Evolutionary conservation across 1,140 invertebrate genomes (phyloP).

Genomic region (Neuroterus valhalla): DNA sequence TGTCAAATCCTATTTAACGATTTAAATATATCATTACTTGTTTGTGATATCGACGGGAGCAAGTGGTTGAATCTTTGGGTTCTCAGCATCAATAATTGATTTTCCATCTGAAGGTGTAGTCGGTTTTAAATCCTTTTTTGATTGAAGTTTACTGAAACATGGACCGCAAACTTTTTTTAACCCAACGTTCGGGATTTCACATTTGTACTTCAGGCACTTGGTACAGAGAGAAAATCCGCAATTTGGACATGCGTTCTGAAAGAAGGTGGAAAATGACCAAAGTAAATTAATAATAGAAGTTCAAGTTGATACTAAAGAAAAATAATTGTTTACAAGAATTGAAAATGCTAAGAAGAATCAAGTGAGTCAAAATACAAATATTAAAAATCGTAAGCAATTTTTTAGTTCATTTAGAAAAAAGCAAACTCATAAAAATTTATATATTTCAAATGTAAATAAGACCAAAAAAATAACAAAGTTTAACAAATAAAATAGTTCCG

Average conservation of each 20-base stretch:
- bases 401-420: no score
- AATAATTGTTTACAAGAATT: no score
- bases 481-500: no score
- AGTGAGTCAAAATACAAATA: constrained; percentile 7
- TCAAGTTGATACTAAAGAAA: no score
- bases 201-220: constrained; percentile 72
- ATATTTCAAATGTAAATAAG: no score
- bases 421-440: no score
- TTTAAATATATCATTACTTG: constrained; percentile 53
- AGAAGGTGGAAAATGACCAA: constrained; percentile 28
- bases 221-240: constrained; percentile 71
- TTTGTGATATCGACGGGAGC: constrained; percentile 64
- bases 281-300: background rate
- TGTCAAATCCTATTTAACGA: background rate
- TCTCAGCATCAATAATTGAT: constrained; percentile 36
- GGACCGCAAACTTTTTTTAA: constrained; percentile 66
- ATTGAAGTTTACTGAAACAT: constrained; percentile 62
- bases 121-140: constrained; percentile 41
- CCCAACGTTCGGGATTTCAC: constrained; percentile 57
- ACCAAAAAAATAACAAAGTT: no score
- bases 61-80: constrained; percentile 44
- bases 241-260: constrained; percentile 67
- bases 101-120: constrained; percentile 33
- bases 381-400: no score
- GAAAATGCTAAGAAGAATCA: constrained; percentile 22